Evolutionary conservation across 2,797 vertebrate genomes (phyloP).

Genomic region (Hippoglossus hippoglossus): DNA sequence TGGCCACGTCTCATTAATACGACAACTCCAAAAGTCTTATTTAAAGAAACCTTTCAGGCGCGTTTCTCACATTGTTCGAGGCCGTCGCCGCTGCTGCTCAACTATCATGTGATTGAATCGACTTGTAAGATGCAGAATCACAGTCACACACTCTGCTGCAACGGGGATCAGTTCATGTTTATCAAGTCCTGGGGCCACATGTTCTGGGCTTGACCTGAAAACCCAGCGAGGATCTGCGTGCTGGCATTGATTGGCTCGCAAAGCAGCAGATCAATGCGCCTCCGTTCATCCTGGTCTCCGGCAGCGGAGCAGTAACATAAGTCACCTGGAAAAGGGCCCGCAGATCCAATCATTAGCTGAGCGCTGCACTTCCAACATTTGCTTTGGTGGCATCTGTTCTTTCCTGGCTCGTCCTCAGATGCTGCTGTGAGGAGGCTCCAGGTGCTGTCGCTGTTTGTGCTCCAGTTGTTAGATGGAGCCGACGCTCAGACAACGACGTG

Average conservation of each 20-base stretch:
- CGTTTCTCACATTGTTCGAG: conserved; percentile 28
- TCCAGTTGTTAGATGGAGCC: conserved; percentile 40
- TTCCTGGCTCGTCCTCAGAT: conserved; percentile 54
- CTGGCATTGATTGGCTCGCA: conserved; percentile 53
- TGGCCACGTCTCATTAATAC: conserved; percentile 51
- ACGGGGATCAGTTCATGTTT: conserved; percentile 35
- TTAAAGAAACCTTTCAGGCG: conserved; percentile 45
- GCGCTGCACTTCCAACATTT: conserved; percentile 70
- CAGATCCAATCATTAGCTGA: conserved; percentile 70
- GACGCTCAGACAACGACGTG: background rate
- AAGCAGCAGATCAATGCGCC: conserved; percentile 68
- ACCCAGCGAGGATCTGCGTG: conserved; percentile 43
- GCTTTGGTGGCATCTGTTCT: conserved; percentile 78
- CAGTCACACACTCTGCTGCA: background rate
- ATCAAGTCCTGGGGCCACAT: conserved; percentile 34
- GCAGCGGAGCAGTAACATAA: conserved; percentile 62
- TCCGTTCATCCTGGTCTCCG: conserved; percentile 69
- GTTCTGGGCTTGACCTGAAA: conserved; percentile 56
- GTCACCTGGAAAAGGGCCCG: conserved; percentile 72
- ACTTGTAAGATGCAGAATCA: conserved; percentile 7
- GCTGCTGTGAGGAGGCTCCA: conserved; percentile 62
- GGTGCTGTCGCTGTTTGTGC: conserved; percentile 46
- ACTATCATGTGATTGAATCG: conserved; percentile 47
- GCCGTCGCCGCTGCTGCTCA: conserved; percentile 29
- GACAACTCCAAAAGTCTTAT: conserved; percentile 21